Base-by-base conservation (phyloP, 2,113 vertebrate species). In the Colossoma macropomum region DNA sequence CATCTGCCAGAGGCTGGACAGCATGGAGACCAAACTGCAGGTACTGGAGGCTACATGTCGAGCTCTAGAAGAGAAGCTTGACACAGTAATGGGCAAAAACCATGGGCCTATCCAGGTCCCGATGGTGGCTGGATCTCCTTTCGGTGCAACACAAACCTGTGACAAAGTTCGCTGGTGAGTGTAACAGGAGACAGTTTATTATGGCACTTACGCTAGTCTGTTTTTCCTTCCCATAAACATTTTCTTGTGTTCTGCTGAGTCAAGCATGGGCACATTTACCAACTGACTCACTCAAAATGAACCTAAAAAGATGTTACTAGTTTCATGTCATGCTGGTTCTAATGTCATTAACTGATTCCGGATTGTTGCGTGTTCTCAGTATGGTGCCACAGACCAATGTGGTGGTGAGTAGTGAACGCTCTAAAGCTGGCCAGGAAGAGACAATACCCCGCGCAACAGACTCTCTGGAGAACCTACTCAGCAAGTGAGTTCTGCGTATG, bases 111-210 rank as follows among this genome's bases (percentile, higher is more conserved):
- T 99, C 86, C 98, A 98, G 86, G 97, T 99, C 62, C 97, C 97
- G 71, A 99, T 99, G 98, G 96, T 99, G 93, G 97, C 98, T 0
- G 98, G 98, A 7, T 99, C 98, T 52, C 98, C 98, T 0, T 96
- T 98, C 9, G 98, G 98, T 0, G 98, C 98, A 65, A 99, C 98
- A 0, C 97, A 99, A 92, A 98, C 97, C 0, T 99, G 98, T 95
- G 98, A 99, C 93, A 99, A 99, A 96, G 97, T 99, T 1, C 92
- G 98, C 91, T 99, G 98, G 98, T 99, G 93, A 96, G 95, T 27
- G 23, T 10, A 50, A 23, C 10, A 30, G 23, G 23, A 59, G 52
- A 12, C 23, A 65, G 34, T 28, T 28, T 23, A 23, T 5, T 45
- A 60, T 3, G 1, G 60, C 21, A 10, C 3, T 25, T 50, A 52